Evolutionary conservation across 2,113 vertebrate species (phyloP), one percentile per base, ranked within the genome.

Genomic region (Apus apus): DNA sequence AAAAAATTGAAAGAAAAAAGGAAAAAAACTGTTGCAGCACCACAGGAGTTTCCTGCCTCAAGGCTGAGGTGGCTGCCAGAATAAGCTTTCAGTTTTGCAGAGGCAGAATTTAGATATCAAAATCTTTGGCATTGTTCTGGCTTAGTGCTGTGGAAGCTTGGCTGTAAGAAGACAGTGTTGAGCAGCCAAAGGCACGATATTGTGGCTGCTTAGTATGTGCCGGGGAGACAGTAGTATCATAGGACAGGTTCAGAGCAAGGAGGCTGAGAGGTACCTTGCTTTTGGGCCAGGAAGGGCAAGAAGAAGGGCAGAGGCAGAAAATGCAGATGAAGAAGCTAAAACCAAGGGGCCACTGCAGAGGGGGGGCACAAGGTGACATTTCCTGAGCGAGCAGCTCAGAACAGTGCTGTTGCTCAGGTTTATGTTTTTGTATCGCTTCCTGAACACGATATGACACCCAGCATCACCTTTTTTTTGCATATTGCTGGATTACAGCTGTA

Each of bases 351-450:
- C 71, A 21, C 48, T 53, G 46, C 29, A 80, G 77, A 81, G 46
- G 8, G 58, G 65, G 23, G 48, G 45, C 4, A 2, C 58, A 60
- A 48, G 13, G 13, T 0, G 0, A 17, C 22, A 26, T 75, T 82
- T 90, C 57, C 71, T 72, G 54, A 88, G 66, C 1, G 2, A 92
- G 78, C 34, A 38, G 66, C 75, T 85, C 85, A 73, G 45, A 78
- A 46, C 18, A 56, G 43, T 22, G 56, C 51, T 85, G 40, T 22
- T 94, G 32, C n/a, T 70, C 3, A 4, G 18, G 40, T 68, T 72
- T 26, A 10, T 72, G 67, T 48, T 90, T 64, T 76, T 8, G 5
- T 51, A 50, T 22, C 0, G 0, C 34, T 68, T 82, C 75, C 74
- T 93, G 66, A 79, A 61, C 11, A 7, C 4, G 45, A 5, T 18